These are phyloP conservation scores for Phengaris alcon DNA, from an alignment of 2,888 invertebrate species.

Conservation along the genomic window DNA sequence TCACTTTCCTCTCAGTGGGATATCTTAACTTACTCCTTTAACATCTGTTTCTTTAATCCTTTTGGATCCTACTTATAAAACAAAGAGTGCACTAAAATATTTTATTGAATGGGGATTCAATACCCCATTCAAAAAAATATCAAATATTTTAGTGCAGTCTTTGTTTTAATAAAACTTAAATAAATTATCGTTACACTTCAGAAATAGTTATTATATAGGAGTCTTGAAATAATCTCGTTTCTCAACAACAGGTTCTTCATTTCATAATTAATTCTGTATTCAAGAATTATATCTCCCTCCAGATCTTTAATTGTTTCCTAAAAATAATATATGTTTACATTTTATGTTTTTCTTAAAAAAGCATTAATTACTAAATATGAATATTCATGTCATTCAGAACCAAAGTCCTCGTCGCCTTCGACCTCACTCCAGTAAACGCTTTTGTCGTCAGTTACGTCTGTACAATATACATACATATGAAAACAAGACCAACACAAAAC, in stretches of 20 bases:
- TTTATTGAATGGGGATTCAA: neutral
- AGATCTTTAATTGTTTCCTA: no score
- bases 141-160: no score
- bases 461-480: neutral
- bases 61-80: neutral
- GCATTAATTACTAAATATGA: neutral
- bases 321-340: no score
- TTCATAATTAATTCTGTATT: no score
- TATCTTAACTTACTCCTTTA: constrained; percentile 12
- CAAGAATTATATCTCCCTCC: no score
- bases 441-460: constrained; percentile 25
- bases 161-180: no score
- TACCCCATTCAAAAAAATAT: no score
- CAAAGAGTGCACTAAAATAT: neutral
- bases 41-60: constrained; percentile 21
- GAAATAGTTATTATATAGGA: no score
- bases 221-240: no score
- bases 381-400: constrained; percentile 21
- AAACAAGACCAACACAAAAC: neutral
- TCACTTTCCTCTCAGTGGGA: constrained; percentile 19
- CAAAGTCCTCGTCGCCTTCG: constrained; percentile 27
- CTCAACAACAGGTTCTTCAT: no score
- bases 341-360: neutral
- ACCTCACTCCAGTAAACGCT: constrained; percentile 28
- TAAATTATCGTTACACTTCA: no score